phyloP scores from a whole-genome alignment of 2,888 invertebrate genomes.

The Trichopoda pennipes region DNA sequence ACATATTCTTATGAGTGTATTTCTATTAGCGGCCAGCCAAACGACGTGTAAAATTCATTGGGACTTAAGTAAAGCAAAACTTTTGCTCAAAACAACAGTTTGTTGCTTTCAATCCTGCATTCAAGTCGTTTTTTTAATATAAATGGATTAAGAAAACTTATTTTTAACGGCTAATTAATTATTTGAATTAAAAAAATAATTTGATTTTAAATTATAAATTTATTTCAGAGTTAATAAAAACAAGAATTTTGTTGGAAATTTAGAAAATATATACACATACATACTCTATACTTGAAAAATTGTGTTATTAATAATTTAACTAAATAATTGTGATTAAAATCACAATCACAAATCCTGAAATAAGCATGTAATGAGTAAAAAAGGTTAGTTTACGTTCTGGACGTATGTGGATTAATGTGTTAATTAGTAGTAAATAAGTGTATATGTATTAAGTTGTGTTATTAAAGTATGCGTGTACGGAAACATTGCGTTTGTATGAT shows the following conservation, averaged over 20 bases:
- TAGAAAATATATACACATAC: no score
- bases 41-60: constrained; percentile 37
- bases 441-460: constrained; percentile 15
- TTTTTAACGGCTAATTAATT: constrained; percentile 43
- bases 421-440: no score
- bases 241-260: background rate
- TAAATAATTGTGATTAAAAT: no score
- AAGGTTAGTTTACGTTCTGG: background rate
- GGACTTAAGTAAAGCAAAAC: constrained; percentile 42
- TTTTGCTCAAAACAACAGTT: constrained; percentile 78
- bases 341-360: no score
- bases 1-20: background rate
- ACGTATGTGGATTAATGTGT: no score
- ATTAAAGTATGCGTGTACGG: constrained; percentile 36
- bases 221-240: background rate
- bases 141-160: background rate
- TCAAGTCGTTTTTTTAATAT: constrained; percentile 72
- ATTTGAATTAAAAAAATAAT: constrained; percentile 2
- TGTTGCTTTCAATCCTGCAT: constrained; percentile 78
- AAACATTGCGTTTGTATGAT: constrained; percentile 47
- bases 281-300: no score
- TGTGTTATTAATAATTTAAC: no score
- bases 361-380: background rate
- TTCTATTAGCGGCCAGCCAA: constrained; percentile 9
- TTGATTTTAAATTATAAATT: no score